These are phyloP conservation scores for Pipistrellus pygmaeus DNA, from an alignment of 2,797 vertebrate genomes.

Conservation along the genomic window DNA sequence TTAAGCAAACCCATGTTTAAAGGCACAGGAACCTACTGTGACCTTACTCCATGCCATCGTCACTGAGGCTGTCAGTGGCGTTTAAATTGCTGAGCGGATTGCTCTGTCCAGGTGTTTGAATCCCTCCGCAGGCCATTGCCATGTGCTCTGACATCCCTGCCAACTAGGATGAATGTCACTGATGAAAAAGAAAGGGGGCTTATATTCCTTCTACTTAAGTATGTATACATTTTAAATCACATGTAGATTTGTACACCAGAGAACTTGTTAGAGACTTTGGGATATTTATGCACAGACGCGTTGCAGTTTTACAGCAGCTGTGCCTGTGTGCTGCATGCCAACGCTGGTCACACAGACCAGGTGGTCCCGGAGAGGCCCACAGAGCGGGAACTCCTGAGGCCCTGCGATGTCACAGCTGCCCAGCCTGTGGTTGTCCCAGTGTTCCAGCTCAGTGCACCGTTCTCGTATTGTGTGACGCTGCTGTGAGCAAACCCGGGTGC, in stretches of 20 bases:
- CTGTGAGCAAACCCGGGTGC: background rate
- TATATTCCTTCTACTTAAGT: background rate
- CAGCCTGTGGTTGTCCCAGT: background rate
- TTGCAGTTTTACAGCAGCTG: background rate
- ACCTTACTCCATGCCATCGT: background rate
- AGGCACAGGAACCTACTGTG: background rate
- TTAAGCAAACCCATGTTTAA: background rate
- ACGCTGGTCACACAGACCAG: background rate
- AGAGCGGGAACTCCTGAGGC: background rate
- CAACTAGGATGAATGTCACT: background rate
- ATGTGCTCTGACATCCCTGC: background rate
- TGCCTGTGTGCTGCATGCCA: accelerated
- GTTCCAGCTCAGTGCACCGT: background rate
- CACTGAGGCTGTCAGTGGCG: background rate
- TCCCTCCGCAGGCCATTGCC: background rate
- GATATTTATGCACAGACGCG: background rate
- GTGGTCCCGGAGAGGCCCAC: background rate
- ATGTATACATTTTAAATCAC: background rate
- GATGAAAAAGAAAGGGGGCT: background rate
- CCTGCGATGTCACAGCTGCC: accelerated
- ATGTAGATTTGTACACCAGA: background rate
- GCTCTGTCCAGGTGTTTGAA: background rate
- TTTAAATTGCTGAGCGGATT: background rate
- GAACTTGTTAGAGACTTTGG: background rate
- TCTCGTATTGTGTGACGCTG: background rate